These are phyloP conservation scores for Strix occidentalis DNA, from an alignment of 2,797 vertebrate genomes.

Conservation along the genomic window DNA sequence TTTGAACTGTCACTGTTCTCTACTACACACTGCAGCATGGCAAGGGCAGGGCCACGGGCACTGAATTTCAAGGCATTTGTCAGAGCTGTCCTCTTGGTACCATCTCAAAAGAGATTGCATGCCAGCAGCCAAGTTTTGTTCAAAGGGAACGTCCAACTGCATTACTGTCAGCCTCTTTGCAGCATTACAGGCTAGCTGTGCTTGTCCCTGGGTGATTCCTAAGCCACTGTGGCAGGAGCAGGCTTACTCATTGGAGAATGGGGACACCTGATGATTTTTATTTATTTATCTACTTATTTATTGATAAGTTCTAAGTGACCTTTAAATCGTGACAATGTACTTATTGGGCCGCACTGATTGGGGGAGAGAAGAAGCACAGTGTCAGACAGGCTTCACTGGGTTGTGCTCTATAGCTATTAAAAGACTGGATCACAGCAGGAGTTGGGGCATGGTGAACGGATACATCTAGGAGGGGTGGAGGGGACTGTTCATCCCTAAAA, in stretches of 20 bases:
- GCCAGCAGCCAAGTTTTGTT: constrained; percentile 17
- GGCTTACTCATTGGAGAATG: neutral
- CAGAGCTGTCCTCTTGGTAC: constrained; percentile 25
- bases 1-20: neutral
- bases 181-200: neutral
- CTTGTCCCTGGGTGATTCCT: neutral
- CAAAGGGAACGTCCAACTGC: neutral
- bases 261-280: neutral
- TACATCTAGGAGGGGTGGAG: neutral
- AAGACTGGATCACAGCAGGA: neutral
- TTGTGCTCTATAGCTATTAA: constrained; percentile 7
- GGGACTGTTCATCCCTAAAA: constrained; percentile 12
- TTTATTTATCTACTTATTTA: neutral
- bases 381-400: neutral
- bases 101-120: constrained; percentile 3
- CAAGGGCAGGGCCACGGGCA: constrained; percentile 2
- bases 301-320: neutral
- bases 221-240: neutral
- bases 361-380: neutral
- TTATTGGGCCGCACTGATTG: neutral
- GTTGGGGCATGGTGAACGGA: neutral
- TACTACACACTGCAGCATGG: neutral
- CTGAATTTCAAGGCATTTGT: constrained; percentile 39
- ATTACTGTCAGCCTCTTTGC: constrained; percentile 6
- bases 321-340: neutral